Base-by-base conservation (phyloP, 2,888 invertebrate species). In the Pollenia angustigena region DNA sequence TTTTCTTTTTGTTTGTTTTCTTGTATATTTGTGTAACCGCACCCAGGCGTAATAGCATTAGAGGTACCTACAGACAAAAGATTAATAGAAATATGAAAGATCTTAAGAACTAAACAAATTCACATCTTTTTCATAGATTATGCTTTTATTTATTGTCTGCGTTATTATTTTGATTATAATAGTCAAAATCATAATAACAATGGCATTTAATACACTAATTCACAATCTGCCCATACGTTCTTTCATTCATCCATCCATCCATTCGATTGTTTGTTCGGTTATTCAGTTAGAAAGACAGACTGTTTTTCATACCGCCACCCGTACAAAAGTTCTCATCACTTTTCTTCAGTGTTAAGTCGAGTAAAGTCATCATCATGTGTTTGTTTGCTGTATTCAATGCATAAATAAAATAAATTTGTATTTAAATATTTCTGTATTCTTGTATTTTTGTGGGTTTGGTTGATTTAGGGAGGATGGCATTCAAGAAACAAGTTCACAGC, bases 41-140 rank as follows among this genome's bases (percentile, higher is more conserved):
- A 81, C 83, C 83, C 83, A 81, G 72, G 48, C 46, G n/a, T 72
- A 76, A 72, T 72, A 52, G 54, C 71, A 71, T 81, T 83, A 80
- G 56, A 83, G 50, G 16, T 58, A 75, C 40, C 62, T 44, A 50
- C 56, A 75, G 52, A 79, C 69, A 79, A 80, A 40, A 72, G 72
- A 72, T 72, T 66, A 75, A 81, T 60, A 52, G 42, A 50, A 48
- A 66, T 62, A 79, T 46, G 40, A 72, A 74, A 54, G 60, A 74
- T 82, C 42, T 78, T 50, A 68, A 81, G 74, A 78, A 78, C 60
- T 74, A 60, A 81, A 74, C 78, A 81, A 74, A 74, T 85, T 78
- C 58, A 78, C 52, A 69, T 74, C 68, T 78, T 68, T 81, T 78
- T 78, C 48, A 69, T 50, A 79, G 78, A 69, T 74, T 69, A 74